Percentiles rank a stretch among this genome's conserved stretches.
phyloP scores from a whole-genome alignment of 2,797 vertebrate species.

The Notolepis coatsorum region DNA sequence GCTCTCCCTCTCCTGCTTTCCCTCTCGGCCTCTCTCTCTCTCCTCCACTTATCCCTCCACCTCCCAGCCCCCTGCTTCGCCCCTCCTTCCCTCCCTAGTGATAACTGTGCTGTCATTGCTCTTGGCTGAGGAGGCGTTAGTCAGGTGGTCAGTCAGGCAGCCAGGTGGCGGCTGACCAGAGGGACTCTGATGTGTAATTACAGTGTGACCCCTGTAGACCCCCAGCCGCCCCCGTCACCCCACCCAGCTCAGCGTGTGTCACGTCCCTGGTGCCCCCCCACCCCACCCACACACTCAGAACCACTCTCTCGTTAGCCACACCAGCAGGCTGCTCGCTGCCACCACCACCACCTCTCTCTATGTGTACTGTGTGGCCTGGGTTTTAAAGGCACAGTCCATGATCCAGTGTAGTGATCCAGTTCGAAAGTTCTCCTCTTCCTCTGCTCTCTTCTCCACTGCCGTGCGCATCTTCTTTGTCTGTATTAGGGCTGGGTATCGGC shows the following conservation, averaged over 20 bases:
- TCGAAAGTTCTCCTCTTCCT: no score
- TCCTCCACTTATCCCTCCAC: background rate
- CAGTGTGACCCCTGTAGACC: constrained; percentile 66
- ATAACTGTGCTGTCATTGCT: constrained; percentile 32
- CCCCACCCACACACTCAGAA: constrained; percentile 9
- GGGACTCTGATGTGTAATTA: constrained; percentile 79
- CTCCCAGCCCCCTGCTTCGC: background rate
- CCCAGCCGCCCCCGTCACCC: constrained; percentile 28
- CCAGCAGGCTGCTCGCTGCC: constrained; percentile 27
- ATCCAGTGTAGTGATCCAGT: no score
- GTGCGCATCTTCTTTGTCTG: no score
- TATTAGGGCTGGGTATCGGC: no score
- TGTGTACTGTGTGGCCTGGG: constrained; percentile 45
- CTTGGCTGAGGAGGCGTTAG: constrained; percentile 31
- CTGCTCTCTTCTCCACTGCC: no score
- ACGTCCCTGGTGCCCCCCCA: constrained; percentile 48
- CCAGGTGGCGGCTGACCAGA: constrained; percentile 63
- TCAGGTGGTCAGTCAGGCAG: constrained; percentile 47
- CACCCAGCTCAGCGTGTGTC: constrained; percentile 51
- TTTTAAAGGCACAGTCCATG: no score
- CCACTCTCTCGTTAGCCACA: constrained; percentile 65
- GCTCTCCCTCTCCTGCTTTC: background rate
- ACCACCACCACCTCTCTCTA: constrained; percentile 39
- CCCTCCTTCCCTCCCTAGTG: constrained; percentile 11
- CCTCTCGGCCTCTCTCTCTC: background rate